phyloP scores from a whole-genome alignment of 30 jellyfish, hydroid and myxozoan genomes.

The Pelagia noctiluca region DNA sequence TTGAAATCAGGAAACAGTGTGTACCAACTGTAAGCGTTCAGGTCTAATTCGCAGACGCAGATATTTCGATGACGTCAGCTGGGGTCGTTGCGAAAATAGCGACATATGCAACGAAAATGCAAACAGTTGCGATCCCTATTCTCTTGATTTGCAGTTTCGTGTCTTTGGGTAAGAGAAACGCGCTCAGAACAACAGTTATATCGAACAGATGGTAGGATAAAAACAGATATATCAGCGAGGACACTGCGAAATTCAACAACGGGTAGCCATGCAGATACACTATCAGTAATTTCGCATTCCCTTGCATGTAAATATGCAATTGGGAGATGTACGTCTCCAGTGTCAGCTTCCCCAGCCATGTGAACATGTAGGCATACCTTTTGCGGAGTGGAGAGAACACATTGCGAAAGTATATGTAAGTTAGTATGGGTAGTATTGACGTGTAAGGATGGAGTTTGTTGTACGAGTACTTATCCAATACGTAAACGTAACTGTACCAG shows the following conservation, averaged over 20 bases:
- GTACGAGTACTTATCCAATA: conserved; percentile 77
- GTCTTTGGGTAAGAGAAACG: conserved; percentile 71
- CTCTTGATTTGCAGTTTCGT: conserved; percentile 33
- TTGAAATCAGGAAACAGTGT: no score
- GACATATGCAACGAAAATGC: conserved; percentile 35
- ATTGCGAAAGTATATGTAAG: conserved; percentile 73
- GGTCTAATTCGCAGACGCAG: conserved; percentile 6
- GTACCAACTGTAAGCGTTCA: no score
- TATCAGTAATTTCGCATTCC: conserved; percentile 80
- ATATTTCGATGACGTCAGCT: conserved; percentile 16
- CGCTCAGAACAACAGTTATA: conserved; percentile 72
- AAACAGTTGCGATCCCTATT: conserved; percentile 29
- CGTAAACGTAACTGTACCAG: conserved; percentile 81
- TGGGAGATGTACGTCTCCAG: conserved; percentile 94
- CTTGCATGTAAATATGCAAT: conserved; percentile 90
- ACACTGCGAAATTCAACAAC: conserved; percentile 70
- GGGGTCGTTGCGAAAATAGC: conserved; percentile 26
- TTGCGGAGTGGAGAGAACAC: conserved; percentile 54
- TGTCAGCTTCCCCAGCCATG: conserved; percentile 94
- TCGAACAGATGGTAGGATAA: conserved; percentile 70
- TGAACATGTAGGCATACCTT: conserved; percentile 66
- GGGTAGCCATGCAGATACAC: conserved; percentile 86
- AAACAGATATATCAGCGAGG: conserved; percentile 74
- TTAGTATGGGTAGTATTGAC: conserved; percentile 82
- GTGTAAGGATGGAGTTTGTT: conserved; percentile 94